Conservation (phyloP, 1,140 invertebrate species). For the Drosophila nannoptera region DNA sequence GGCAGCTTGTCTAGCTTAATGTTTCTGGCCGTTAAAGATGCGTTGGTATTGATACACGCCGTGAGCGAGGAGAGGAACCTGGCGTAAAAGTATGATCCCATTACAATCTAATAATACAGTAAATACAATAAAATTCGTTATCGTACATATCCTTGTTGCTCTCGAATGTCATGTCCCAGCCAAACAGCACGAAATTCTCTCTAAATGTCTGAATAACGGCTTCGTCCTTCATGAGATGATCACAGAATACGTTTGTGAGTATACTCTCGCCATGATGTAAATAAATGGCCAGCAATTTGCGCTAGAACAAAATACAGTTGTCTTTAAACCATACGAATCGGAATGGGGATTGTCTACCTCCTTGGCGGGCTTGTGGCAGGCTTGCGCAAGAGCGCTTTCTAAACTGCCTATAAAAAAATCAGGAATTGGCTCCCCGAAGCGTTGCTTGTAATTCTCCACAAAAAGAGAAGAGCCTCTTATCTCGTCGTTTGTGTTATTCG, state of each 20-base stretch:
- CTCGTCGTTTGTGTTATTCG: conserved; percentile 91
- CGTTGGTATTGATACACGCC: conserved; percentile 83
- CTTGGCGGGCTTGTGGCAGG: conserved; percentile 90
- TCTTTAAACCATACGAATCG: neutral
- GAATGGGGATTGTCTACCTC: conserved; percentile 82
- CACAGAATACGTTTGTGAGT: conserved; percentile 96
- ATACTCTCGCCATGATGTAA: conserved; percentile 96
- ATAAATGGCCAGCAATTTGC: conserved; percentile 94
- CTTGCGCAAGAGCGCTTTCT: conserved; percentile 93
- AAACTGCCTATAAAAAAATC: conserved; percentile 94
- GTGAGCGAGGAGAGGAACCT: conserved; percentile 85
- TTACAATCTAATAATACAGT: neutral
- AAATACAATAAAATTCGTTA: neutral
- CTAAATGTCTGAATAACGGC: conserved; percentile 91
- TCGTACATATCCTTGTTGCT: conserved; percentile 89
- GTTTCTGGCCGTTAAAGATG: conserved; percentile 87
- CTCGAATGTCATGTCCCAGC: conserved; percentile 95
- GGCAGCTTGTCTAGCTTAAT: conserved; percentile 92
- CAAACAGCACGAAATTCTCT: conserved; percentile 94
- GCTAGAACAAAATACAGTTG: conserved; percentile 82
- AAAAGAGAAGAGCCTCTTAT: conserved; percentile 92
- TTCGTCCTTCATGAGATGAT: conserved; percentile 93
- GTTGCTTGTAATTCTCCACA: conserved; percentile 88
- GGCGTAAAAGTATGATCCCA: neutral
- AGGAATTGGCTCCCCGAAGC: conserved; percentile 91